Evolutionary conservation across 2,888 invertebrate genomes (phyloP).

Genomic region (Mesoligia furuncula): DNA sequence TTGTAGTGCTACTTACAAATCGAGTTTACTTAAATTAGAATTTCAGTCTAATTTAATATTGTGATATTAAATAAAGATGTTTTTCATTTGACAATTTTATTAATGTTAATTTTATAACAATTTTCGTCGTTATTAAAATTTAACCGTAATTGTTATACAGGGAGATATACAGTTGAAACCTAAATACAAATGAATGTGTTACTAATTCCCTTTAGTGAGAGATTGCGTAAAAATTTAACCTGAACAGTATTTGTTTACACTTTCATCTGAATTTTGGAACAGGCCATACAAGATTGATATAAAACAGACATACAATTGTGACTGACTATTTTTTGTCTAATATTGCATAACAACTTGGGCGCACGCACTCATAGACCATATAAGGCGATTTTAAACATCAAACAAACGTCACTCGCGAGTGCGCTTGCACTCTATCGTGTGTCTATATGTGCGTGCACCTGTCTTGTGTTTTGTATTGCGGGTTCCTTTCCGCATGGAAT

Average conservation of each 20-base stretch:
- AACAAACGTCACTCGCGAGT: no score
- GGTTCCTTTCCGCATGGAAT: not conserved
- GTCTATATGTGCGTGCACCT: not conserved
- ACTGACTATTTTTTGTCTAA: not conserved
- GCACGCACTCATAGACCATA: not conserved
- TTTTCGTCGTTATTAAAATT: not conserved
- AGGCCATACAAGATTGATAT: not conserved
- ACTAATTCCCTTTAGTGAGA: no score
- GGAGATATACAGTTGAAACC: no score
- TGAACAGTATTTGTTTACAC: not conserved
- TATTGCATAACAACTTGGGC: not conserved
- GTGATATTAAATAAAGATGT: not conserved
- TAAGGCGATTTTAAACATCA: not conserved
- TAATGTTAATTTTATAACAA: not conserved
- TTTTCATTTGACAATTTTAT: not conserved
- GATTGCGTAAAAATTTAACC: no score
- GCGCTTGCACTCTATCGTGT: not conserved
- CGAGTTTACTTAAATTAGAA: no score
- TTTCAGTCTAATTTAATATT: no score
- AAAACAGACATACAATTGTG: not conserved
- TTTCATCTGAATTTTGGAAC: not conserved
- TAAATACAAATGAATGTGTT: no score
- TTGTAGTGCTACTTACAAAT: not conserved
- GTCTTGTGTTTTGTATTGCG: not conserved
- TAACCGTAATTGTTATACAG: no score